Conservation (phyloP, 37 sponge, comb jelly and placozoan genomes). For the Cladorhizidae sp. region DNA sequence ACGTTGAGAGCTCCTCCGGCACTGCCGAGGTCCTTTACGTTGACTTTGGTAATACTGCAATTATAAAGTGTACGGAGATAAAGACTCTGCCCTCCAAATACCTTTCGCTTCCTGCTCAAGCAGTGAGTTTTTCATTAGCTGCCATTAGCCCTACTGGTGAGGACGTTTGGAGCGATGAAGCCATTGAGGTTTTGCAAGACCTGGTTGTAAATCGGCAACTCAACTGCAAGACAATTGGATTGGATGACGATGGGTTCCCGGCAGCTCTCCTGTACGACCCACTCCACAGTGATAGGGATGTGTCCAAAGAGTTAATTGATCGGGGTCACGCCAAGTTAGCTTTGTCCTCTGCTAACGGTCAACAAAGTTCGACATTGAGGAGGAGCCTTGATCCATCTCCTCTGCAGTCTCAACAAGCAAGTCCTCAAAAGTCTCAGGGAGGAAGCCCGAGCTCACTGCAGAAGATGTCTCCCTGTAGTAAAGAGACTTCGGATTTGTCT, state of each 20-base stretch:
- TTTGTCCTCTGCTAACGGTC: not conserved
- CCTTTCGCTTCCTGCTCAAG: conserved; percentile 54
- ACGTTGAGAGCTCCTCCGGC: not conserved
- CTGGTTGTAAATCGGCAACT: conserved; percentile 9
- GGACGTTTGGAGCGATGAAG: conserved; percentile 18
- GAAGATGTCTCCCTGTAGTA: not conserved
- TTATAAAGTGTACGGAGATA: conserved; percentile 15
- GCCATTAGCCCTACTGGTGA: conserved; percentile 19
- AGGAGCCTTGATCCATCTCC: not conserved
- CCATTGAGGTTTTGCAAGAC: conserved; percentile 24
- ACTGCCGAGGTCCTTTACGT: conserved; percentile 60
- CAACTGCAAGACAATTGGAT: conserved; percentile 16
- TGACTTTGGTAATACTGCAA: conserved; percentile 78
- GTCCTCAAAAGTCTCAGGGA: not conserved
- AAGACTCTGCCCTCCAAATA: conserved; percentile 18
- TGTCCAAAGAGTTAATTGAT: conserved; percentile 12
- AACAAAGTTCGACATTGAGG: not conserved
- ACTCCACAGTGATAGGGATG: not conserved
- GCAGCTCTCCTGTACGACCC: conserved; percentile 30
- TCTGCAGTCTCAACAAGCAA: not conserved
- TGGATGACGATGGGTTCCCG: conserved; percentile 54
- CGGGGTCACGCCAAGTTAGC: conserved; percentile 11
- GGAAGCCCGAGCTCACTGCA: not conserved
- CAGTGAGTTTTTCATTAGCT: conserved; percentile 62
- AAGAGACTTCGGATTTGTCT: not conserved